Base-by-base conservation (phyloP, 2,797 vertebrate species). In the Tadarida brasiliensis region DNA sequence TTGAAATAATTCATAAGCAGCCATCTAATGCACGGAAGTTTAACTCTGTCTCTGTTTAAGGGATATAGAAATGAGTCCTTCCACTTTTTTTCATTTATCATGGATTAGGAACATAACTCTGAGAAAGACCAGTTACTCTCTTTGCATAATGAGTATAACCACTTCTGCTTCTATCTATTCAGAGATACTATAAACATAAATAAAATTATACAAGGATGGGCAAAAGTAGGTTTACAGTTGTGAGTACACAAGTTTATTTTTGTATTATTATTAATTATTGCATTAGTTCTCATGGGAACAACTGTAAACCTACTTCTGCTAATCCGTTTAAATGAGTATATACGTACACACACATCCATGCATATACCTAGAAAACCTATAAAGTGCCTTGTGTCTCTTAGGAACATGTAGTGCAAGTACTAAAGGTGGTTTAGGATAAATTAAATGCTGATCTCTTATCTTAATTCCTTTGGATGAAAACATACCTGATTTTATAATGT, bases 131-230 rank as follows among this genome's bases (percentile, higher is more conserved):
- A 26, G 4, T 91, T 92, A 19, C 26, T 86, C 63, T 87, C 85
- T 82, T n/a, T 78, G 59, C 28, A 54, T 90, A 94, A 81, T 30
- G 35, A 89, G 15, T 54, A 33, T 35, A 84, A 70, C 73, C 39
- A 71, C 47, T 92, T 90, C n/a, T 88, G 71, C n/a, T 94, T 78
- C 24, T 39, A 30, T n/a, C 9, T n/a, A 86, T 82, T 87, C 26
- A 88, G 17, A 67, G 7, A 22, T 3, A 81, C 17, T 28, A 30
- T n/a, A 16, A 68, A 30, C 20, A 83, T n/a, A 87, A 85, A 87
- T 51, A 89, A 63, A 90, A 76, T 16, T 57, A 57, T 2, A 78
- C 15, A 47, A 51, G n/a, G 12, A 12, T 78, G n/a, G n/a, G 54
- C 14, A 57, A 78, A 78, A 78, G 30, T 51, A 77, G 74, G 49